Evolutionary conservation across 2,113 vertebrate species (phyloP).

Genomic region (Pelusios castaneus): DNA sequence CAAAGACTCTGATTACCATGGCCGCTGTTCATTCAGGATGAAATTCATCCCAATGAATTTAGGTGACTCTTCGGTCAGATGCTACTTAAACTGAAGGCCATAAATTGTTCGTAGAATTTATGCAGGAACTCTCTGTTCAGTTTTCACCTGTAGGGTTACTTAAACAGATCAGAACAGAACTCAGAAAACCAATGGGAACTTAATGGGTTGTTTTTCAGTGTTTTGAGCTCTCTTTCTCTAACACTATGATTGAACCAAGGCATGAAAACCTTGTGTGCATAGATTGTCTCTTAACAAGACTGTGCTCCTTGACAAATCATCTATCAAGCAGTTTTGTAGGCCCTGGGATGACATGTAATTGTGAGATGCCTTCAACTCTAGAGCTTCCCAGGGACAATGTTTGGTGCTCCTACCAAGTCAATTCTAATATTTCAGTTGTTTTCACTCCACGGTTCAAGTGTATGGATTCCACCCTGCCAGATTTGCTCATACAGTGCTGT

Average conservation of each 20-base stretch:
- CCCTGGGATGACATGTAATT: background rate
- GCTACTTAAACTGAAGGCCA: background rate
- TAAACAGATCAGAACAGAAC: background rate
- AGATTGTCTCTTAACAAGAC: background rate
- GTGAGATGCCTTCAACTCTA: background rate
- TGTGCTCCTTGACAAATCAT: background rate
- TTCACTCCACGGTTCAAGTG: background rate
- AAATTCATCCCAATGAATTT: conserved; percentile 38
- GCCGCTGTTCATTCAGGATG: conserved; percentile 60
- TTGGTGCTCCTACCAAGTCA: background rate
- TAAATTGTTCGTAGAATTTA: background rate
- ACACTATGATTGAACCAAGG: fast-evolving
- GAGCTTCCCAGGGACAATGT: background rate
- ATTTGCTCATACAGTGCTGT: background rate
- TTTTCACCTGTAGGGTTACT: background rate
- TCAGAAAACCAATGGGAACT: background rate
- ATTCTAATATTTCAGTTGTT: background rate
- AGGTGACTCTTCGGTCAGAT: background rate
- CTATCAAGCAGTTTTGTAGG: background rate
- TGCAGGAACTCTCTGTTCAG: fast-evolving
- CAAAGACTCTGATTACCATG: conserved; percentile 49
- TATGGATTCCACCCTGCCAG: background rate
- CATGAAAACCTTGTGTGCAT: fast-evolving
- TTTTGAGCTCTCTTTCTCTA: background rate
- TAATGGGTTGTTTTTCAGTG: background rate